Conservation (phyloP, 2,888 invertebrate genomes). For the Oasisia sp. region DNA sequence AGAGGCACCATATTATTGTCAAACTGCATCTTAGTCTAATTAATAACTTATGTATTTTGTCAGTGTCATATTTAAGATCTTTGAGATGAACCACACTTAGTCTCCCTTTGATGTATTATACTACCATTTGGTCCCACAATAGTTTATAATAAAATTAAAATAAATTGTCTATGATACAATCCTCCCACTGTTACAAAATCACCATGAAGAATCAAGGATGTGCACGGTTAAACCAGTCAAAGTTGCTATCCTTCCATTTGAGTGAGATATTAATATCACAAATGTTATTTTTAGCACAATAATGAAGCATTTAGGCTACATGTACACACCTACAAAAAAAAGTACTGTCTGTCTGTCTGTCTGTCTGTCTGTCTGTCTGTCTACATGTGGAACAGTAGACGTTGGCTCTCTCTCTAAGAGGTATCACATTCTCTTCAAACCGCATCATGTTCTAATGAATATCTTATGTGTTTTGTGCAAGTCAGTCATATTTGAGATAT, state of each 20-base stretch:
- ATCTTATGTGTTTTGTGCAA: neutral
- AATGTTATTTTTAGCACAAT: neutral
- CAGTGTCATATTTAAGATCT: no score
- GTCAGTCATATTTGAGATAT: no score
- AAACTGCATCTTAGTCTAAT: neutral
- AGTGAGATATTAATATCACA: no score
- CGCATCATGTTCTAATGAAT: neutral
- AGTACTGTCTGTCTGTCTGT: neutral
- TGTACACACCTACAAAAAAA: no score
- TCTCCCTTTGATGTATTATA: no score
- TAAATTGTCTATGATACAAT: no score
- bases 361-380: neutral
- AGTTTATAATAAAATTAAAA: no score
- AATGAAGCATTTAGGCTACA: neutral
- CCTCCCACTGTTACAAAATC: neutral
- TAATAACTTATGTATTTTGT: neutral
- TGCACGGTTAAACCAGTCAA: neutral
- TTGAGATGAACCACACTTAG: no score
- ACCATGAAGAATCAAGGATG: neutral
- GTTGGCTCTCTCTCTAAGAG: neutral
- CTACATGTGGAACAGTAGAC: neutral
- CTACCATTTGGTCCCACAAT: no score
- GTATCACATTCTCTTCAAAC: neutral
- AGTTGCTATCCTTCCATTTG: neutral
- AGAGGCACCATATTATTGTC: neutral